Percentiles rank a stretch among this genome's conserved stretches.
These are phyloP conservation scores for Thera obeliscata DNA, from an alignment of 2,888 invertebrate species.

Conservation along the genomic window DNA sequence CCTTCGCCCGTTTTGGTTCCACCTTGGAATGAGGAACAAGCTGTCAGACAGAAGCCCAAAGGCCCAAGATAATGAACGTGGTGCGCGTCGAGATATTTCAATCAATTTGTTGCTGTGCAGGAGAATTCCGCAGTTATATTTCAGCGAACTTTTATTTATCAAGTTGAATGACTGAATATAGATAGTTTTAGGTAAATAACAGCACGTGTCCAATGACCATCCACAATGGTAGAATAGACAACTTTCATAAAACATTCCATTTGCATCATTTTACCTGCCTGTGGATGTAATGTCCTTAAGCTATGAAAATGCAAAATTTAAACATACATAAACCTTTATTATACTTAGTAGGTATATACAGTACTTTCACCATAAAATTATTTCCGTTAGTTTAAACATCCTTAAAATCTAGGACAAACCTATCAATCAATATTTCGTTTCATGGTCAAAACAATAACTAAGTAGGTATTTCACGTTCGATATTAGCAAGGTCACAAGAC, in stretches of 20 bases:
- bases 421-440: conserved; percentile 20
- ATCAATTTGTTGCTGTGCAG: conserved; percentile 17
- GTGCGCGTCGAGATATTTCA: conserved; percentile 20
- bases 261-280: background rate
- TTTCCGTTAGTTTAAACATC: conserved; percentile 5
- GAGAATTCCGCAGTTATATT: background rate
- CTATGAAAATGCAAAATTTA: too few species aligned
- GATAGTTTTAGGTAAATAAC: background rate
- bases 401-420: conserved; percentile 26
- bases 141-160: conserved; percentile 13
- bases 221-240: too few species aligned
- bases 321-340: too few species aligned
- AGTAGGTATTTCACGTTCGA: conserved; percentile 41
- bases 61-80: conserved; percentile 22
- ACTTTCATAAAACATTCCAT: background rate
- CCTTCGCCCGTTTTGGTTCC: conserved; percentile 5
- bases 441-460: conserved; percentile 32
- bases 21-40: conserved; percentile 28
- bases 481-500: conserved; percentile 66
- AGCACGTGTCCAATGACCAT: too few species aligned
- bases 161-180: background rate
- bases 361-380: too few species aligned
- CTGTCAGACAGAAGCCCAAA: conserved; percentile 12
- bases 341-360: too few species aligned
- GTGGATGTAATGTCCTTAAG: background rate